phyloP scores from a whole-genome alignment of 1,140 invertebrate genomes.

The Drosophila novamexicana region DNA sequence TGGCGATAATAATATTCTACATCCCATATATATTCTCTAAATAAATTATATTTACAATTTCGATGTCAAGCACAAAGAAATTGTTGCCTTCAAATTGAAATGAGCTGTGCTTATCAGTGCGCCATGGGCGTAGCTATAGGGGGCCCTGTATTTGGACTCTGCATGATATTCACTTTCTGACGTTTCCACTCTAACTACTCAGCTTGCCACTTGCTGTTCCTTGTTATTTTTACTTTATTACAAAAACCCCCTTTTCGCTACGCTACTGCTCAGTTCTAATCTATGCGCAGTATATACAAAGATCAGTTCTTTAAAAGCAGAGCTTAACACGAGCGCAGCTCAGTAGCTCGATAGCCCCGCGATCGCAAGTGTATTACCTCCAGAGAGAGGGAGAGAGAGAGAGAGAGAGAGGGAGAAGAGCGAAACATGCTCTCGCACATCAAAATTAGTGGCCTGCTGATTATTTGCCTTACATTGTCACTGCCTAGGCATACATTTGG shows the following conservation, averaged over 20 bases:
- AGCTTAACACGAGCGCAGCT: constrained; percentile 16
- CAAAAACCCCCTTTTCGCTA: background rate
- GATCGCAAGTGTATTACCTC: background rate
- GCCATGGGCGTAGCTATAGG: background rate
- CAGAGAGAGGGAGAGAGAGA: background rate
- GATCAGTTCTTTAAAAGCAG: constrained; percentile 42
- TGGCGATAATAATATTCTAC: constrained; percentile 24
- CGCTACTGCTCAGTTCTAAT: constrained; percentile 12
- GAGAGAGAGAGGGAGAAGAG: background rate
- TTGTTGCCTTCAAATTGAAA: constrained; percentile 7
- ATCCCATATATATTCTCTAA: background rate
- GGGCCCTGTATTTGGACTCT: background rate
- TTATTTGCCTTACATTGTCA: constrained; percentile 29
- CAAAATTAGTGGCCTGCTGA: constrained; percentile 41
- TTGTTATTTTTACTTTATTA: too few relatives aligned
- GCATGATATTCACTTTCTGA: background rate
- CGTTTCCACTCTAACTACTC: background rate
- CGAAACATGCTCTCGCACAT: constrained; percentile 9
- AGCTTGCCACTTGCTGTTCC: background rate
- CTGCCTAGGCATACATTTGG: constrained; percentile 13
- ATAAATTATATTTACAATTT: constrained; percentile 15
- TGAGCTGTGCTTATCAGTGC: constrained; percentile 27
- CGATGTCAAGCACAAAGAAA: constrained; percentile 47
- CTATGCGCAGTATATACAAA: constrained; percentile 15
- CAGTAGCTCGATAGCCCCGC: constrained; percentile 17